phyloP scores from a whole-genome alignment of 2,888 invertebrate genomes.

The Agelastica alni region DNA sequence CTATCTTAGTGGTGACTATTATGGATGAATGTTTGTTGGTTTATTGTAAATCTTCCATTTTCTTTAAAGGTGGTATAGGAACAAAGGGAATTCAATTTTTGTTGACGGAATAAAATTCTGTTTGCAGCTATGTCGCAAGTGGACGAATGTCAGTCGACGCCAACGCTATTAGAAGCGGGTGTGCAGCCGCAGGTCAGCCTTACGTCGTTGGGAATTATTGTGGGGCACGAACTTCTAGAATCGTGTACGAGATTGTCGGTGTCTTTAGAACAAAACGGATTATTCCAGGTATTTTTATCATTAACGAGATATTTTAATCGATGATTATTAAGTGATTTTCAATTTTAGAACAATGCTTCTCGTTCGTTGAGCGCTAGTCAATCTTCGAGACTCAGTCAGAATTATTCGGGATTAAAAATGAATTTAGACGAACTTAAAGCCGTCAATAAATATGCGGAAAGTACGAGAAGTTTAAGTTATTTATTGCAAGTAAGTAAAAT shows the following conservation, averaged over 20 bases:
- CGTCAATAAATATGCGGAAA: conserved; percentile 88
- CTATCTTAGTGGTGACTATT: no score
- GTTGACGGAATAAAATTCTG: no score
- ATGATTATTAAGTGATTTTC: no score
- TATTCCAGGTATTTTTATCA: conserved; percentile 69
- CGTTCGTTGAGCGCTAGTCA: conserved; percentile 75
- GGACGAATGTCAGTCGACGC: conserved; percentile 89
- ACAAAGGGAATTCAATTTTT: no score
- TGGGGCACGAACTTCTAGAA: conserved; percentile 83
- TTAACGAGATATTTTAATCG: no score
- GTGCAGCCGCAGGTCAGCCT: conserved; percentile 62
- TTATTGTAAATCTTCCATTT: no score
- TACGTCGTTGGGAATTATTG: conserved; percentile 78
- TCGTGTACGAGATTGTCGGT: conserved; percentile 86
- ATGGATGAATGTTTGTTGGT: no score
- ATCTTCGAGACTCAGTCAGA: conserved; percentile 65
- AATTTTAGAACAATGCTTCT: conserved; percentile 60
- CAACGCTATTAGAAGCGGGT: conserved; percentile 75
- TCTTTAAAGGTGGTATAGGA: no score
- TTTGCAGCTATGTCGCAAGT: conserved; percentile 75
- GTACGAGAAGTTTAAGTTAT: conserved; percentile 88
- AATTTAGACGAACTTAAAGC: conserved; percentile 83
- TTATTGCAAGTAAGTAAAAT: conserved; percentile 78
- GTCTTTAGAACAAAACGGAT: conserved; percentile 81
- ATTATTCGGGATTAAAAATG: conserved; percentile 70